Percentiles rank a stretch among this genome's conserved stretches.
Evolutionary conservation across 1,140 invertebrate species (phyloP).

Genomic region (Uloborus diversus): DNA sequence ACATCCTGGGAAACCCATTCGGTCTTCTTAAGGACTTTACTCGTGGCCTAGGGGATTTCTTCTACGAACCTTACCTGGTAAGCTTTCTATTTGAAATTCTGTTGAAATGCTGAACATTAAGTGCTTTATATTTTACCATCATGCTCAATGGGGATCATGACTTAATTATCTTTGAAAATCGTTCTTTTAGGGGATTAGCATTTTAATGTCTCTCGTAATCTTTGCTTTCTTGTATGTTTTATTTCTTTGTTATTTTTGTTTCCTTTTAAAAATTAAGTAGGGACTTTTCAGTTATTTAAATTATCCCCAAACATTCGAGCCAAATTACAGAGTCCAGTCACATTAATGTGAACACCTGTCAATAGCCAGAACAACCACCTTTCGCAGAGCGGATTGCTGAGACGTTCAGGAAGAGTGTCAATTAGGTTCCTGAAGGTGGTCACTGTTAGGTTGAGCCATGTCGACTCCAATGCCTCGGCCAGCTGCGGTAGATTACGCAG

Average conservation of each 20-base stretch:
- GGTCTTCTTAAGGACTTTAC: conserved; percentile 92
- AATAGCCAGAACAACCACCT: neutral
- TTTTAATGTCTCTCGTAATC: too few species aligned
- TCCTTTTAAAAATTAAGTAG: too few species aligned
- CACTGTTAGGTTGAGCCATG: neutral
- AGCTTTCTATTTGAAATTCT: neutral
- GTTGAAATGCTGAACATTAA: neutral
- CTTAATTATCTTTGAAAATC: too few species aligned
- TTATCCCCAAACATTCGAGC: too few species aligned
- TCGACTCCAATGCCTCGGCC: neutral
- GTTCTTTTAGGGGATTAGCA: too few species aligned
- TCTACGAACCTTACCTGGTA: conserved; percentile 93
- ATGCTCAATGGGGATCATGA: too few species aligned
- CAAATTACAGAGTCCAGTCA: too few species aligned
- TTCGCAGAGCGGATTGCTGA: neutral
- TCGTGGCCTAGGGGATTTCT: conserved; percentile 95
- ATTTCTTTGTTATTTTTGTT: too few species aligned
- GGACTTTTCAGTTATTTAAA: too few species aligned
- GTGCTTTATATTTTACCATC: too few species aligned
- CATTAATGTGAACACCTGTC: neutral
- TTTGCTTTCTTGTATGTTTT: too few species aligned
- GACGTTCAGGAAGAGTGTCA: neutral
- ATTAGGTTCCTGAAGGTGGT: neutral
- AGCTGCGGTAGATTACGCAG: too few species aligned
- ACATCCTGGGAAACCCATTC: conserved; percentile 98